Base-by-base conservation (phyloP, 2,888 invertebrate genomes). In the Hermaeophaga mercurialis region DNA sequence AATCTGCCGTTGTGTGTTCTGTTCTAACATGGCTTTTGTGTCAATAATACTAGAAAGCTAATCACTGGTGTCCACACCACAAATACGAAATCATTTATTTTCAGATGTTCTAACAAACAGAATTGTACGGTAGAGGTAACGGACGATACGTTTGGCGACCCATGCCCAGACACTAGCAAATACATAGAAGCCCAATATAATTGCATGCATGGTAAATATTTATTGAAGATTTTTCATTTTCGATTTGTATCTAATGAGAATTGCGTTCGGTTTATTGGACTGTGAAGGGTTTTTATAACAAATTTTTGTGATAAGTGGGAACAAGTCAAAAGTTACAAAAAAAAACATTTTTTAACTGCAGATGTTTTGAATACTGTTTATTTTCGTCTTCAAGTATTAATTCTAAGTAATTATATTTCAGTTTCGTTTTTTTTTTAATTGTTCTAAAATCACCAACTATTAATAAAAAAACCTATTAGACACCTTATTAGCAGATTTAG, bases 181-280 rank as follows among this genome's bases (percentile, higher is more conserved):
- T 84, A 84, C 78, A 76, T 84, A 69, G 84, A 84, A 75, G 83
- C 79, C 63, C 84, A 84, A 59, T 84, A 80, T 78, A 70, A 73
- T 65, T 84, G 84, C 72, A 72, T 74, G 73, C 54, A 64, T 62
- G 75, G 74, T 76, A 75, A 72, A 67, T 61, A 58, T 53, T 15
- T 19, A 34, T 55, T 49, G 18, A 39, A 38, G 22, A 54, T 39
- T 70, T 54, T 56, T 50, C 46, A 62, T 59, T 61, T 59, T 65
- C 63, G n/a, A 58, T 52, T 26, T 47, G 46, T 9, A 28, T 49
- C 18, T 49, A 49, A 31, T 31, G 56, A 45, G 44, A 56, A 44
- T 52, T 59, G 48, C 56, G 54, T 53, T 58, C 28, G 31, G 48
- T 49, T 50, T 48, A 43, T 39, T n/a, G n/a, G n/a, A n/a, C n/a